Evolutionary conservation across 2,888 invertebrate species (phyloP).

Genomic region (Lumbricus terrestris): DNA sequence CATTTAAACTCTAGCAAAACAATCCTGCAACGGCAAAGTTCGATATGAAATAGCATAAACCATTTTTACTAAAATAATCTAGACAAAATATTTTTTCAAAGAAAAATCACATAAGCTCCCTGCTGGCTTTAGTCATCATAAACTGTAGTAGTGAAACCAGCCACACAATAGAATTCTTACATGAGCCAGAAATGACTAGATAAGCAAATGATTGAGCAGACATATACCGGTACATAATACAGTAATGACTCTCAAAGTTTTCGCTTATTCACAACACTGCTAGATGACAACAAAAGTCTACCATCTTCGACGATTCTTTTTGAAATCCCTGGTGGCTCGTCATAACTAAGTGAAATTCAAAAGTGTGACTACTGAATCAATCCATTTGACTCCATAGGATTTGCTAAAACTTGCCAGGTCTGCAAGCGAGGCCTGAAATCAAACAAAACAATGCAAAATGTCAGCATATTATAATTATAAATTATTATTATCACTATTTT

Average conservation of each 20-base stretch:
- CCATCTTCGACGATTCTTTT: too few relatives aligned
- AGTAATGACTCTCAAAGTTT: slow-evolving; percentile 3
- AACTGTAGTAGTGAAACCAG: background rate
- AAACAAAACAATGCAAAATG: background rate
- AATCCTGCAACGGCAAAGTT: background rate
- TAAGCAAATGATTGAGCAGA: slow-evolving; percentile 3
- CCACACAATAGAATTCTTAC: background rate
- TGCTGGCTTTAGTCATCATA: background rate
- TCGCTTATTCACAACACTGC: background rate
- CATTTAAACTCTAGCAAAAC: background rate
- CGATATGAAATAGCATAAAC: slow-evolving; percentile 16
- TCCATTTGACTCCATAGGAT: background rate
- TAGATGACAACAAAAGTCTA: background rate
- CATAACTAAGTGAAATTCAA: background rate
- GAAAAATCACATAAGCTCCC: slow-evolving; percentile 4
- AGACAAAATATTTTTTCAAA: background rate
- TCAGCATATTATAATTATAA: too few relatives aligned
- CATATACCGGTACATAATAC: background rate
- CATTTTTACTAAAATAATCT: background rate
- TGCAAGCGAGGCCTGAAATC: background rate
- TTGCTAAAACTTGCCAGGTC: background rate
- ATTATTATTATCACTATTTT: too few relatives aligned
- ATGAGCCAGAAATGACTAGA: background rate
- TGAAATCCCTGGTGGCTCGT: background rate
- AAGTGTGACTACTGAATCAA: background rate